phyloP scores from a whole-genome alignment of 2,113 vertebrate species.

The Copsychus sechellarum region DNA sequence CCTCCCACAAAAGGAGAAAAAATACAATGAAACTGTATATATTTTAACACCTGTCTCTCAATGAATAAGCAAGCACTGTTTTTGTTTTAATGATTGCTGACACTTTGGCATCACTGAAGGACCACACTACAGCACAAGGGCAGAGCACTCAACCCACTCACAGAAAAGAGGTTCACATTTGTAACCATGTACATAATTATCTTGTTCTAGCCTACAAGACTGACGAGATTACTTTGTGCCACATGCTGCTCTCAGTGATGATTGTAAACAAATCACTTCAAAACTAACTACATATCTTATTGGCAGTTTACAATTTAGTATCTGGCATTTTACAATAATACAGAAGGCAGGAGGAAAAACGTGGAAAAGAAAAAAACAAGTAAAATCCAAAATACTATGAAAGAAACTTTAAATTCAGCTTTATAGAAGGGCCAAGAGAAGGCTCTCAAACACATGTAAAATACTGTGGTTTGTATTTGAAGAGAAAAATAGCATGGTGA shows the following conservation, averaged over 20 bases:
- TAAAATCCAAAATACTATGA: neutral
- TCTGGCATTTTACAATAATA: neutral
- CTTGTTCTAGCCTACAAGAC: neutral
- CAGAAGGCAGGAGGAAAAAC: neutral
- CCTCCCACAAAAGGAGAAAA: neutral
- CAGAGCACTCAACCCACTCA: neutral
- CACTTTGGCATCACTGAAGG: neutral
- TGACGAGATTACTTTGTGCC: neutral
- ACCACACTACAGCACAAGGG: neutral
- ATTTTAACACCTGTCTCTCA: conserved; percentile 8
- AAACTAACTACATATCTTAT: neutral
- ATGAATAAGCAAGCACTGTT: neutral
- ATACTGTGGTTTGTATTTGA: neutral
- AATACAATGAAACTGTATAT: neutral
- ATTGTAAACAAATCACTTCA: neutral
- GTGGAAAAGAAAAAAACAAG: neutral
- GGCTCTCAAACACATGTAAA: neutral
- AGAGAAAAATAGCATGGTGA: neutral
- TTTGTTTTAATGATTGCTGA: neutral
- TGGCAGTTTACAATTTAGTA: neutral
- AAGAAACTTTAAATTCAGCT: neutral
- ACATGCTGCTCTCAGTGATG: neutral
- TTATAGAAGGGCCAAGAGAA: neutral
- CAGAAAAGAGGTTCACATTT: neutral
- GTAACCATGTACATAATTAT: neutral